A percentile compares a stretch with the other conserved stretches of the same genome.
phyloP scores from a whole-genome alignment of 2,888 invertebrate genomes.

The Argynnis bischoffii region DNA sequence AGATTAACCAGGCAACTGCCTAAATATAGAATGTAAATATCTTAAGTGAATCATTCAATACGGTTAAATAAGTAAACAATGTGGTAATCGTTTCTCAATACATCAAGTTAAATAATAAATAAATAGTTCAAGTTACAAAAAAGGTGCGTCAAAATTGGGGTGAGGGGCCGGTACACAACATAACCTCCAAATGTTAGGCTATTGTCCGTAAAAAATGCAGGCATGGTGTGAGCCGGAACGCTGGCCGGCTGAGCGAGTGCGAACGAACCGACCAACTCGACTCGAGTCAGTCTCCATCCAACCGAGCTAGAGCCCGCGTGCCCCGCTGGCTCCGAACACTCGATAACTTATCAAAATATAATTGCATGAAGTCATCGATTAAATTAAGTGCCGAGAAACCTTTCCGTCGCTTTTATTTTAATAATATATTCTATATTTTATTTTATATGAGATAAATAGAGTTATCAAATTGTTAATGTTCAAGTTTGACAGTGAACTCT shows the following conservation, averaged over 20 bases:
- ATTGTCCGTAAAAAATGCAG: conserved; percentile 77
- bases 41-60: conserved; percentile 63
- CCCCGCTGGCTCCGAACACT: conserved; percentile 50
- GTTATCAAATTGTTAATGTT: conserved; percentile 48
- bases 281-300: conserved; percentile 60
- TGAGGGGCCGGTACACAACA: conserved; percentile 55
- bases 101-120: conserved; percentile 11
- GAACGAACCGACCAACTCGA: conserved; percentile 30
- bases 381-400: conserved; percentile 58
- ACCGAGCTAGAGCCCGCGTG: conserved; percentile 60
- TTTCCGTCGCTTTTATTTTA: conserved; percentile 29
- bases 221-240: conserved; percentile 49
- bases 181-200: conserved; percentile 72
- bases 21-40: conserved; percentile 72
- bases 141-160: conserved; percentile 25
- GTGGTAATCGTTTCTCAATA: conserved; percentile 20
- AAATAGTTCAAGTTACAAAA: conserved; percentile 21
- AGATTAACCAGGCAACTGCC: conserved; percentile 57
- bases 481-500: conserved; percentile 67
- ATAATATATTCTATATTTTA: neutral
- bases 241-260: conserved; percentile 38
- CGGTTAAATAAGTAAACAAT: conserved; percentile 38
- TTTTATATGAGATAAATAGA: conserved; percentile 35
- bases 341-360: conserved; percentile 78
- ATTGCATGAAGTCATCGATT: conserved; percentile 80